These are phyloP conservation scores for Eumeta japonica DNA, from an alignment of 1,140 invertebrate genomes.

Conservation along the genomic window DNA sequence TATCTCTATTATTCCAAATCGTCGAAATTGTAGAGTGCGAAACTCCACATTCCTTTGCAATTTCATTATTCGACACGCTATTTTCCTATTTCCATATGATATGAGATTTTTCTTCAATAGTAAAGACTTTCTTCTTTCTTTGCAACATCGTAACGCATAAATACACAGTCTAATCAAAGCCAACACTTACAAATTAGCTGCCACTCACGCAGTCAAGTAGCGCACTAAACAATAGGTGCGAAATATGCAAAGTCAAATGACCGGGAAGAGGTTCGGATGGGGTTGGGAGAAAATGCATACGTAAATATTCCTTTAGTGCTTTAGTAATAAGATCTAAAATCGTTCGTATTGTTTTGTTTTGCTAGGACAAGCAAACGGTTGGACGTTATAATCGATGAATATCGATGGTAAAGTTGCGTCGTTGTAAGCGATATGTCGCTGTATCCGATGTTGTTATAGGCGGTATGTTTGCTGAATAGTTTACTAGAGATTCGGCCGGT, in stretches of 20 bases:
- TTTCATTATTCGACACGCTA: constrained; percentile 16
- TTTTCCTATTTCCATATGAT: constrained; percentile 15
- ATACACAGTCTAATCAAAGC: too few species aligned
- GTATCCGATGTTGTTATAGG: constrained; percentile 17
- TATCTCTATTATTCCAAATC: too few species aligned
- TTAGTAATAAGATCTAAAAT: constrained; percentile 12
- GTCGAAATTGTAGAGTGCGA: too few species aligned
- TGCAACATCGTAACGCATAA: too few species aligned
- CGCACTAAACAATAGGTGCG: constrained; percentile 8
- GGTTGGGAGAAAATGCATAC: constrained; percentile 11
- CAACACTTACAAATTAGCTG: too few species aligned
- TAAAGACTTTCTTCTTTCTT: too few species aligned
- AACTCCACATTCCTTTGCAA: constrained; percentile 19
- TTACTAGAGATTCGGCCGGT: constrained; percentile 11
- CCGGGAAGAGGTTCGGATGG: constrained; percentile 10
- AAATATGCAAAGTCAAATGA: constrained; percentile 11
- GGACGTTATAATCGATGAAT: constrained; percentile 13
- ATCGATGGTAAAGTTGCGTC: constrained; percentile 16
- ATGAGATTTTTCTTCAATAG: constrained; percentile 18
- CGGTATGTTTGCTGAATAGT: constrained; percentile 16
- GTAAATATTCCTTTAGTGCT: constrained; percentile 11
- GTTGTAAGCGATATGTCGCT: constrained; percentile 17
- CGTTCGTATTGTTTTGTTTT: constrained; percentile 15
- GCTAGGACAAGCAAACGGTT: constrained; percentile 12
- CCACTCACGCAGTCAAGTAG: too few species aligned